A percentile compares a stretch with the other conserved stretches of the same genome.
These are phyloP conservation scores for Sepiola atlantica DNA, from an alignment of 2,888 invertebrate species.

Conservation along the genomic window DNA sequence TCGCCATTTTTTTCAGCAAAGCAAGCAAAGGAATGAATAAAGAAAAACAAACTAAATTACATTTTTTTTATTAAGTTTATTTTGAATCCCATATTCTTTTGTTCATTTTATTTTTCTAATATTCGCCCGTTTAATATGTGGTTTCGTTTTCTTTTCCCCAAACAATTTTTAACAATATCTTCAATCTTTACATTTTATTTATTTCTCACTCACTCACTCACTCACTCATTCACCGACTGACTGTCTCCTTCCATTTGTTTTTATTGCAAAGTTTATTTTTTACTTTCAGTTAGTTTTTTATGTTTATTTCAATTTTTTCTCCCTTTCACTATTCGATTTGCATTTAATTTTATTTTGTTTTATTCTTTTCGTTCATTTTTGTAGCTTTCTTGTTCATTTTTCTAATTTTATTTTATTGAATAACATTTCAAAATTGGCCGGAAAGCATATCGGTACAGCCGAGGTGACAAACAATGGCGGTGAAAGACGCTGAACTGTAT, in stretches of 20 bases:
- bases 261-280: neutral
- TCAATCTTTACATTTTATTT: neutral
- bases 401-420: neutral
- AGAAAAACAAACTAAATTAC: no score
- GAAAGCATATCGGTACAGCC: neutral
- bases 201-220: neutral
- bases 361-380: neutral
- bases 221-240: neutral
- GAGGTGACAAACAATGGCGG: neutral
- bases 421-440: neutral
- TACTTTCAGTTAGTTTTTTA: neutral
- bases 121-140: neutral
- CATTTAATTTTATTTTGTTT: neutral
- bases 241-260: neutral
- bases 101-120: neutral
- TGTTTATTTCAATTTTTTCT: neutral
- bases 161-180: neutral
- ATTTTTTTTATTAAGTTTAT: neutral
- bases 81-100: neutral
- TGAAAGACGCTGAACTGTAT: neutral
- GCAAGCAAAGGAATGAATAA: no score
- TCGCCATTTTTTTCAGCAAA: no score
- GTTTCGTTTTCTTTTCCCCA: neutral
- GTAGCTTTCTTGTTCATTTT: neutral
- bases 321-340: neutral